These are phyloP conservation scores for Drosophila sechellia DNA, from an alignment of 1,140 invertebrate species.

Conservation along the genomic window DNA sequence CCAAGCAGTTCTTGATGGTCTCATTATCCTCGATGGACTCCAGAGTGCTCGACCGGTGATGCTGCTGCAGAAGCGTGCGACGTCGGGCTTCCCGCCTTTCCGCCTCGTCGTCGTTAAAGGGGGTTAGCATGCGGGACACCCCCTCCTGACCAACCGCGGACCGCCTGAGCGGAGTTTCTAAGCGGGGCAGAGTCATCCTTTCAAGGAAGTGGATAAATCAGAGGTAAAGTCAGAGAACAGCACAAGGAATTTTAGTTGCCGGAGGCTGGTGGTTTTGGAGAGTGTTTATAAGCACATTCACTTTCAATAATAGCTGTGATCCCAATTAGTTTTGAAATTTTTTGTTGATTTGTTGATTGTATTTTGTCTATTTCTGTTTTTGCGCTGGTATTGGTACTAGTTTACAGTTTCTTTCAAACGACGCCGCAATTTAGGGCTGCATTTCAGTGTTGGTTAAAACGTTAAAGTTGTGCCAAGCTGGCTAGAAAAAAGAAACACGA, in stretches of 20 bases:
- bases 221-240: neutral
- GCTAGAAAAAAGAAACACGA: neutral
- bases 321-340: neutral
- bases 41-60: constrained; percentile 31
- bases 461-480: neutral
- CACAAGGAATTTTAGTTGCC: neutral
- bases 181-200: constrained; percentile 63
- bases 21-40: constrained; percentile 77
- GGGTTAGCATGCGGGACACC: constrained; percentile 43
- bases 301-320: neutral
- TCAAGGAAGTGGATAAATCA: too few relatives aligned
- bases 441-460: constrained; percentile 47
- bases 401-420: constrained; percentile 81
- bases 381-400: constrained; percentile 70
- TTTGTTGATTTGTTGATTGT: constrained; percentile 1
- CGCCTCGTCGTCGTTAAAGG: constrained; percentile 81
- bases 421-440: constrained; percentile 70
- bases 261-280: constrained; percentile 12
- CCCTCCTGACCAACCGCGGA: constrained; percentile 72
- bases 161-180: constrained; percentile 77
- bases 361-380: constrained; percentile 44
- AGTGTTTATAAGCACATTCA: neutral
- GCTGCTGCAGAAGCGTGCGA: constrained; percentile 59
- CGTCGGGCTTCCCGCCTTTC: constrained; percentile 73
- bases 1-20: constrained; percentile 71